Percentiles rank a stretch among this genome's conserved stretches.
phyloP scores from a whole-genome alignment of 1,140 invertebrate species.

The Nebria ingens region DNA sequence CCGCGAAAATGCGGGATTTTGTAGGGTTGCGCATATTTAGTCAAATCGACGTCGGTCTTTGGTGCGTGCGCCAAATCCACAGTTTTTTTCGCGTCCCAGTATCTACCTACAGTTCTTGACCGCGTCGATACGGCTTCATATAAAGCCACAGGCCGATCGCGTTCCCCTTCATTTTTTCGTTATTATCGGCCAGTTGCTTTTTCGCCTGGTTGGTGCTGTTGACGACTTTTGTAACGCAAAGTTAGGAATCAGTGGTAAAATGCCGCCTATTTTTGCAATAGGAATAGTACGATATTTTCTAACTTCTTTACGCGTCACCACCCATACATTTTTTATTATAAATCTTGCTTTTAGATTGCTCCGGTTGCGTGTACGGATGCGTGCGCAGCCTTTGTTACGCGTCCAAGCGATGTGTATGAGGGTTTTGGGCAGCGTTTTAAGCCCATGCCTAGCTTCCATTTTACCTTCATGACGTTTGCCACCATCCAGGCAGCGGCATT shows the following conservation, averaged over 20 bases:
- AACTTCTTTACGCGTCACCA: no score
- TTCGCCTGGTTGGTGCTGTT: conserved; percentile 25
- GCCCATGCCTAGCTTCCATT: no score
- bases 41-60: conserved; percentile 22
- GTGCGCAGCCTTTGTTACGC: no score
- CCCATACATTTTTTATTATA: no score
- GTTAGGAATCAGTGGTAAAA: conserved; percentile 30
- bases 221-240: conserved; percentile 30
- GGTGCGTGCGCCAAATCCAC: conserved; percentile 11
- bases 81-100: conserved; percentile 19
- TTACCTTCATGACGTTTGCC: no score
- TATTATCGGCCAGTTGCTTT: conserved; percentile 26
- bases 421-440: no score
- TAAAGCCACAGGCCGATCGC: conserved; percentile 29
- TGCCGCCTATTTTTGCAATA: conserved; percentile 29
- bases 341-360: no score
- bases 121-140: conserved; percentile 29
- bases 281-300: conserved; percentile 25
- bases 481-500: no score
- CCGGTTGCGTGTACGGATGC: no score
- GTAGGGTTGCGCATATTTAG: conserved; percentile 16
- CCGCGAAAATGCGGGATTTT: conserved; percentile 27
- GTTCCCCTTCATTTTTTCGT: conserved; percentile 27
- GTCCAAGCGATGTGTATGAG: no score
- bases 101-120: conserved; percentile 18